These are phyloP conservation scores for Tangara arthus DNA, from an alignment of 2,797 vertebrate species.

Conservation along the genomic window DNA sequence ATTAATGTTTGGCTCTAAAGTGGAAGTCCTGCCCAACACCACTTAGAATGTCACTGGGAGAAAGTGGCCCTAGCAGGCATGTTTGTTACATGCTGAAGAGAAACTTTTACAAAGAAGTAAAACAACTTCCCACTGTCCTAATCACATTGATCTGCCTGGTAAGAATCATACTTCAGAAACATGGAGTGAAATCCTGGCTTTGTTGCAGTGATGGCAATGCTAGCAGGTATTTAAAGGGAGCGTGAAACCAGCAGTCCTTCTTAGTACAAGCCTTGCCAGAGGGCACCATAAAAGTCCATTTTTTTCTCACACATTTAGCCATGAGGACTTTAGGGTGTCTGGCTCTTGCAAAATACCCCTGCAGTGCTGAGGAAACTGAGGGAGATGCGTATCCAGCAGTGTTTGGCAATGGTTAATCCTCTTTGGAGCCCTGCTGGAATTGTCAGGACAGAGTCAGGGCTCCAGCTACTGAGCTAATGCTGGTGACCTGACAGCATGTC, in stretches of 20 bases:
- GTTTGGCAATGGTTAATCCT: not conserved
- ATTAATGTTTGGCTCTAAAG: not conserved
- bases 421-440: not conserved
- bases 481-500: not conserved
- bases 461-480: not conserved
- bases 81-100: not conserved
- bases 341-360: not conserved
- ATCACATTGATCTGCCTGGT: not conserved
- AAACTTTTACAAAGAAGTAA: not conserved
- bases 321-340: not conserved
- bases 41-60: not conserved
- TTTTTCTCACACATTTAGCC: not conserved
- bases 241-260: not conserved
- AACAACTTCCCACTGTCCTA: not conserved
- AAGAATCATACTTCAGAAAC: not conserved
- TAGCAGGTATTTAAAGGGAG: not conserved
- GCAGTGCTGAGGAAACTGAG: not conserved
- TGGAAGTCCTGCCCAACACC: not conserved
- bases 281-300: not conserved
- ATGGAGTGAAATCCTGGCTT: not conserved
- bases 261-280: not conserved
- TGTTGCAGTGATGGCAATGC: not conserved
- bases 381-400: not conserved
- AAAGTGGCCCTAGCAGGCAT: not conserved
- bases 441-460: not conserved